Percentiles rank a stretch among this genome's conserved stretches.
These are phyloP conservation scores for Conus canariensis DNA, from an alignment of 2,888 invertebrate genomes.

Conservation along the genomic window DNA sequence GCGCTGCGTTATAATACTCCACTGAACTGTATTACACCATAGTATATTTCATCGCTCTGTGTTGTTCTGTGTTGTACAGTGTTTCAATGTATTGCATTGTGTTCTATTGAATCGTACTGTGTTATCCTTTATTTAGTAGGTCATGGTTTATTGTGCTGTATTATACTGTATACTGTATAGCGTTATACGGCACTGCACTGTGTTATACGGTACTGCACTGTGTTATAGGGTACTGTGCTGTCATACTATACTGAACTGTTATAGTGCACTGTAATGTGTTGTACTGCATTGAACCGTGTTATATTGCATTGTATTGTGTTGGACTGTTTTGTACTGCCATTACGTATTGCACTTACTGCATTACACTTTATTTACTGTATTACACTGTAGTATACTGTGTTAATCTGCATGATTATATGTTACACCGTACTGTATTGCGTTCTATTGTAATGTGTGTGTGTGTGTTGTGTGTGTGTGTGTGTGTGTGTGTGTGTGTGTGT, in stretches of 20 bases:
- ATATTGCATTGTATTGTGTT: background rate
- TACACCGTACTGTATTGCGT: too few species aligned
- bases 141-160: background rate
- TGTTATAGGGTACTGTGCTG: background rate
- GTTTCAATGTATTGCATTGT: background rate
- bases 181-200: background rate
- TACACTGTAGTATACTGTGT: too few species aligned
- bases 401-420: too few species aligned
- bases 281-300: background rate
- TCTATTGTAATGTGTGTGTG: too few species aligned
- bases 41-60: background rate
- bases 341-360: too few species aligned
- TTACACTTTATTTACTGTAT: too few species aligned
- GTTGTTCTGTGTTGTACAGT: background rate
- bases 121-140: too few species aligned
- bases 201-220: background rate
- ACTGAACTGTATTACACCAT: too few species aligned
- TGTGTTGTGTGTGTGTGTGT: too few species aligned
- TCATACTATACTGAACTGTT: background rate
- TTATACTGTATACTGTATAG: background rate
- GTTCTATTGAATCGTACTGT: background rate
- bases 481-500: too few species aligned
- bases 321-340: background rate
- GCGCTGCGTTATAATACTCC: too few species aligned
- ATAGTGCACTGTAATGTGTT: background rate